These are phyloP conservation scores for Bubalus kerabau DNA, from an alignment of 2,113 vertebrate genomes.

Conservation along the genomic window DNA sequence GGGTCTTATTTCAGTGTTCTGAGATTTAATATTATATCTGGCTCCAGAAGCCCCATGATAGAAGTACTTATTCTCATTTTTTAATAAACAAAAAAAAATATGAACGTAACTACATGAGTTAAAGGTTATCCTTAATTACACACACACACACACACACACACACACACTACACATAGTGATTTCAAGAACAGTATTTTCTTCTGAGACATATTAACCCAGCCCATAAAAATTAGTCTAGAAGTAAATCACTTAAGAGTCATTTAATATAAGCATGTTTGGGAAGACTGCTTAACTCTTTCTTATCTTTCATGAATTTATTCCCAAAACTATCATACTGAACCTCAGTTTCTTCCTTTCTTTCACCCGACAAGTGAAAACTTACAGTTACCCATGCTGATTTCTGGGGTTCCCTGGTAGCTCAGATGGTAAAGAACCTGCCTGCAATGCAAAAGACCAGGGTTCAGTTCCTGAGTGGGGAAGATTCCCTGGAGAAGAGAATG, in stretches of 20 bases:
- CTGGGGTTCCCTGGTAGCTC: background rate
- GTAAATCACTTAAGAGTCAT: background rate
- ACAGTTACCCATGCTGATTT: background rate
- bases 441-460: background rate
- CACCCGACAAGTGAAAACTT: background rate
- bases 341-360: background rate
- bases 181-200: background rate
- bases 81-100: background rate
- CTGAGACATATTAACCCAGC: background rate
- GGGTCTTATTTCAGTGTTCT: background rate
- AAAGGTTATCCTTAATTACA: background rate
- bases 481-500: background rate
- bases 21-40: background rate
- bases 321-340: background rate
- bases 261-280: background rate
- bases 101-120: background rate
- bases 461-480: background rate
- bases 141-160: background rate
- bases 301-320: background rate
- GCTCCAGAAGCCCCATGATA: background rate
- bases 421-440: background rate
- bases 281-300: background rate
- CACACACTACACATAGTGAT: background rate
- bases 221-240: conserved; percentile 4
- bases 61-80: background rate